Evolutionary conservation across 2,888 invertebrate species (phyloP), one percentile per base, ranked within the genome.

Genomic region (Leptinotarsa peninsularis): DNA sequence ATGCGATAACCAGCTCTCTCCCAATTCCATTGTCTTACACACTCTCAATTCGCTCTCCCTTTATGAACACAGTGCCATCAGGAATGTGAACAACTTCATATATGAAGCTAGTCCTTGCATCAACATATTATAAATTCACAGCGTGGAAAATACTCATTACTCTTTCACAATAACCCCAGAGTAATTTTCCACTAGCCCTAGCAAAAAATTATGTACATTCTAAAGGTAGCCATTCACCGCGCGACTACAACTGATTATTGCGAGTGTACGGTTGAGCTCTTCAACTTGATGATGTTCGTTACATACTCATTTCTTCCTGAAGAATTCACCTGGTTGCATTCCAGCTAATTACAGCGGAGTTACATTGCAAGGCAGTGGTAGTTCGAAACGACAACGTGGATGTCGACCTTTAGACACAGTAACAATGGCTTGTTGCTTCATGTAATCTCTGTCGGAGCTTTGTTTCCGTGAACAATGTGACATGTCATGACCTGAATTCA

Each of bases 401-500:
- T 58, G 58, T 21, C 15, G 15, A 23, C 23, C 58, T 58, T 58
- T 58, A 58, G 58, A 23, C 17, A 17, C 4, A 27, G 13, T 33
- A 18, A 7, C n/a, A 5, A 17, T 43, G 63, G 43, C 63, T 63
- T 63, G 63, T 43, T 63, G 33, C 43, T 63, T n/a, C 33, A 63
- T 63, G 43, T 70, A 23, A 70, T 70, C 49, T 58, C 23, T 58
- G 21, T 15, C 23, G 21, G 49, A 27, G 70, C 58, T 58, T 70
- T 70, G 70, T 23, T 43, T n/a, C 69, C 15, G 21, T 14, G 23
- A 58, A 58, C 58, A 58, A 58, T 69, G 33, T 56, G 69, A 70
- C 70, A 49, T 49, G 49, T 58, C 58, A 70, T 58, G 70, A 70
- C 56, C 70, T 49, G 23, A 58, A 54, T 70, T 70, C 58, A n/a